Conservation (phyloP, 2,113 vertebrate genomes). For the Strix uralensis region DNA sequence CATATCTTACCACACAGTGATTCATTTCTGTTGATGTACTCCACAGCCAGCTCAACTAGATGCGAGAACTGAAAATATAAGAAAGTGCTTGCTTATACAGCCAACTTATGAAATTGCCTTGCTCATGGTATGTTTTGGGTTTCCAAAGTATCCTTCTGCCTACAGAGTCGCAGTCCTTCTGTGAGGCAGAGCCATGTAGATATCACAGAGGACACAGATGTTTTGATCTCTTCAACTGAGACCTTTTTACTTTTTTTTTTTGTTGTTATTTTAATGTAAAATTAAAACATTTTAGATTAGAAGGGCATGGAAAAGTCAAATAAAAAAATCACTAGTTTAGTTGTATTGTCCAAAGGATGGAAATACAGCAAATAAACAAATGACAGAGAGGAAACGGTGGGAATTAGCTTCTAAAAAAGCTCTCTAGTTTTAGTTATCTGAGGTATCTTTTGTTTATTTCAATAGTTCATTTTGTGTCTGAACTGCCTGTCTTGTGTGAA, state of each 20-base stretch:
- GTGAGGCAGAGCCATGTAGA: neutral
- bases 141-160: neutral
- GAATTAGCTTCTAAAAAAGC: neutral
- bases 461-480: neutral
- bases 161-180: neutral
- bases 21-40: neutral
- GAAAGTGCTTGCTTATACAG: neutral
- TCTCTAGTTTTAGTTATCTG: neutral
- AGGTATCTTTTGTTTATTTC: neutral
- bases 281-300: neutral
- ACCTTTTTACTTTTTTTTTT: neutral
- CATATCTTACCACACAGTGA: neutral
- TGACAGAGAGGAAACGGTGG: neutral
- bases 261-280: neutral
- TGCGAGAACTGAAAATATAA: neutral
- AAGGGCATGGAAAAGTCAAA: neutral
- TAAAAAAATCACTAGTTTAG: neutral
- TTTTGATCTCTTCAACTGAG: neutral
- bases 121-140: neutral
- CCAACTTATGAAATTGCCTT: neutral
- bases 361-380: constrained; percentile 2
- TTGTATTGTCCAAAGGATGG: neutral
- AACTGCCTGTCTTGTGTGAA: neutral
- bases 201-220: neutral
- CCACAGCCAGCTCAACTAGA: neutral